These are phyloP conservation scores for Alligator mississippiensis DNA, from an alignment of 2,113 vertebrate genomes.

Conservation along the genomic window DNA sequence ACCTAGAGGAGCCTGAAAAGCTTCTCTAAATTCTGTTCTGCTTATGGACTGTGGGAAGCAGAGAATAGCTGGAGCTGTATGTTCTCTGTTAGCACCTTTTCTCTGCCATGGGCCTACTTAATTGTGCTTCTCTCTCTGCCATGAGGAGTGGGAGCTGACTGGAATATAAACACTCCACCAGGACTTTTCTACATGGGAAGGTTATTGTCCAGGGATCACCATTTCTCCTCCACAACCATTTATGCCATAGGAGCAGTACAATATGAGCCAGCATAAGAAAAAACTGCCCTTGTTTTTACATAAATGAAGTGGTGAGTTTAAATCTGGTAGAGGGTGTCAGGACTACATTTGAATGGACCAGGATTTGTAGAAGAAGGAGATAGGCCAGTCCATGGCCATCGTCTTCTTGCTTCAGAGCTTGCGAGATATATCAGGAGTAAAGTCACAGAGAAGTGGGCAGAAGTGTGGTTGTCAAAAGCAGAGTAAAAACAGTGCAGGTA, in stretches of 20 bases:
- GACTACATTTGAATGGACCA: background rate
- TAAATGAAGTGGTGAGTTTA: background rate
- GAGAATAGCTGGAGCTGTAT: background rate
- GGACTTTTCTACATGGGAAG: background rate
- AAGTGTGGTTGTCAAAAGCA: background rate
- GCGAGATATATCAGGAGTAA: background rate
- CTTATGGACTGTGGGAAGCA: rapidly evolving
- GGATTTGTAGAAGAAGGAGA: background rate
- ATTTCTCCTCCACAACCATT: background rate
- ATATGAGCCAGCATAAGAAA: background rate
- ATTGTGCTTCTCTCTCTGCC: background rate
- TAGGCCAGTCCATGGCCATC: background rate
- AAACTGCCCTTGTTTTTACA: background rate
- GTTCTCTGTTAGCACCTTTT: rapidly evolving
- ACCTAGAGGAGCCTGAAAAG: rapidly evolving
- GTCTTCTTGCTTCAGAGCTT: background rate
- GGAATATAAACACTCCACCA: background rate
- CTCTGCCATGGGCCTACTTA: background rate
- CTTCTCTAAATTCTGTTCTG: background rate
- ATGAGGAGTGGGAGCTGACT: background rate
- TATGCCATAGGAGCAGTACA: background rate
- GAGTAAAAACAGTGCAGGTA: background rate
- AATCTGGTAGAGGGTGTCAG: background rate
- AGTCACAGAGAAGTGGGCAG: background rate
- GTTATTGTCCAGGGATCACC: background rate